Percentiles rank a stretch among this genome's conserved stretches.
phyloP scores from a whole-genome alignment of 2,888 invertebrate genomes.

The Tipula lateralis region DNA sequence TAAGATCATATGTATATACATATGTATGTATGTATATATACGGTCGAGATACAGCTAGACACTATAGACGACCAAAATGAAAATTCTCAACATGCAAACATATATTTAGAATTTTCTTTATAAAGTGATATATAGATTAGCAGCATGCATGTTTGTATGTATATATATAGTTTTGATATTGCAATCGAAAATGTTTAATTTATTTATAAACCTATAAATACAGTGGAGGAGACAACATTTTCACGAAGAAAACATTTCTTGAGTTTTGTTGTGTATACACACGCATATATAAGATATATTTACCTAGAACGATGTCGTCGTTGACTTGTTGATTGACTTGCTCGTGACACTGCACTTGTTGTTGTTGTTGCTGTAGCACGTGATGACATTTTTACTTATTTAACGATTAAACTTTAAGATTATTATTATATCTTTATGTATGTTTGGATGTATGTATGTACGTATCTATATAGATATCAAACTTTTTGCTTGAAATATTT shows the following conservation, averaged over 20 bases:
- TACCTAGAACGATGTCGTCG: slow-evolving; percentile 36
- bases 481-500: neutral
- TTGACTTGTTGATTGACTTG: slow-evolving; percentile 35
- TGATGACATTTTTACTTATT: slow-evolving; percentile 33
- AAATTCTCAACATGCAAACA: neutral
- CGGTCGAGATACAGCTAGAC: neutral
- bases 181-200: neutral
- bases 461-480: neutral
- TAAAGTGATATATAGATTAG: neutral
- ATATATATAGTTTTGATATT: neutral
- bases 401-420: neutral
- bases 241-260: no score
- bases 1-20: neutral
- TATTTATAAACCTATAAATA: neutral
- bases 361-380: slow-evolving; percentile 31
- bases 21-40: no score
- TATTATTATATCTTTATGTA: neutral
- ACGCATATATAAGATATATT: slow-evolving; percentile 29
- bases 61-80: neutral
- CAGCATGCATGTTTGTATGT: neutral
- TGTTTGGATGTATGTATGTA: no score
- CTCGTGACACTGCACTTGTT: slow-evolving; percentile 33
- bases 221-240: neutral
- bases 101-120: neutral
- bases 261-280: neutral